Evolutionary conservation across 2,888 invertebrate genomes (phyloP).

Genomic region (Meta bourneti): DNA sequence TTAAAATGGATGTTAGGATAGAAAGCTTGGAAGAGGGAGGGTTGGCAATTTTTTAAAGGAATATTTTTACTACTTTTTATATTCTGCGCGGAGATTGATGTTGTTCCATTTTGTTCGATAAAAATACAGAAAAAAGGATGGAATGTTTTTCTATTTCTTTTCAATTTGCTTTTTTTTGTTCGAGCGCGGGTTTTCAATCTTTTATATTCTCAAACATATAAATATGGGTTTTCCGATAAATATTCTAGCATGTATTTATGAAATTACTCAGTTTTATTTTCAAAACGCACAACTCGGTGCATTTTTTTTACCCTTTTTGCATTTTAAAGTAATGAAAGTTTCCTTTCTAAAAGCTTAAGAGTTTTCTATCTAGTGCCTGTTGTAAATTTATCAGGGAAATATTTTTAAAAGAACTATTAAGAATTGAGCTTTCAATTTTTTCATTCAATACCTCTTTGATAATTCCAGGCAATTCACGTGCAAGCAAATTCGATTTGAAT

Average conservation of each 20-base stretch:
- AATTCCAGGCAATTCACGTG: too few relatives aligned
- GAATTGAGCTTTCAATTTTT: too few relatives aligned
- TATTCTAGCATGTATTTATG: not conserved
- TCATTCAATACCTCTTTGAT: too few relatives aligned
- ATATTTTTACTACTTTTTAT: conserved; percentile 54
- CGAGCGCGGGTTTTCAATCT: not conserved
- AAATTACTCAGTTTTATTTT: not conserved
- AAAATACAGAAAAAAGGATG: conserved; percentile 36
- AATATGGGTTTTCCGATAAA: conserved; percentile 1
- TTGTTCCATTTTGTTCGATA: conserved; percentile 42
- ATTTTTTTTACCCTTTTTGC: not conserved
- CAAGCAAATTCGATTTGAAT: too few relatives aligned
- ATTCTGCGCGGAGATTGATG: conserved; percentile 53
- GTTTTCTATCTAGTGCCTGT: too few relatives aligned
- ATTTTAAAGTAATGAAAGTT: not conserved
- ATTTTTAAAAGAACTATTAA: too few relatives aligned
- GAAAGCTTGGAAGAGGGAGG: conserved; percentile 12
- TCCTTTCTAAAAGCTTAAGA: not conserved
- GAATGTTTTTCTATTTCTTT: conserved; percentile 63
- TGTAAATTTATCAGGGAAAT: too few relatives aligned
- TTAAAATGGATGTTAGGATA: conserved; percentile 58
- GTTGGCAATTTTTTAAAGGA: conserved; percentile 58
- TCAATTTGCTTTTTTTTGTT: conserved; percentile 47
- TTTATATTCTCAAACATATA: not conserved
- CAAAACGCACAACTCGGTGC: not conserved